Conservation (phyloP, 2,797 vertebrate species). For the Eulemur mongoz region DNA sequence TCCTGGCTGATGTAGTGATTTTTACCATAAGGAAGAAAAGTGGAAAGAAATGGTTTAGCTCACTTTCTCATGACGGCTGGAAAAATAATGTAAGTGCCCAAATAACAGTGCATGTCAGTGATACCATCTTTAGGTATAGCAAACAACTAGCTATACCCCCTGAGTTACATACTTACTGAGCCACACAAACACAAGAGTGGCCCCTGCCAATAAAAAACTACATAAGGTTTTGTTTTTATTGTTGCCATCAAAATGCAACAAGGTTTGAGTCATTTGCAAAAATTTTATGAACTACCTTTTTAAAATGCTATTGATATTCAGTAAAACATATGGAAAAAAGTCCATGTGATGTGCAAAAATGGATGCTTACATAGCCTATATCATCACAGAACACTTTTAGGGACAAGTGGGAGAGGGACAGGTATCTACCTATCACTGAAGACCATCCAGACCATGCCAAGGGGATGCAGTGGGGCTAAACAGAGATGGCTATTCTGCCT, state of each 20-base stretch:
- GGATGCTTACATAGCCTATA: not conserved
- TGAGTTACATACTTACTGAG: not conserved
- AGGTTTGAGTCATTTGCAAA: not conserved
- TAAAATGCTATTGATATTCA: not conserved
- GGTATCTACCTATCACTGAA: not conserved
- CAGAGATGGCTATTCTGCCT: not conserved
- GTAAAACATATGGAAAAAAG: not conserved
- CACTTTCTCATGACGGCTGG: not conserved
- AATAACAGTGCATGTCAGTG: not conserved
- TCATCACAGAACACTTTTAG: not conserved
- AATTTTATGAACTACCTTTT: not conserved
- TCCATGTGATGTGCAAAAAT: not conserved
- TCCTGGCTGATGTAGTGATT: not conserved
- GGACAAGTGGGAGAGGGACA: too few relatives aligned
- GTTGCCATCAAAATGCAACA: not conserved
- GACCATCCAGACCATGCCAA: not conserved
- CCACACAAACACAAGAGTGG: not conserved
- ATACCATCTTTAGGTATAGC: not conserved
- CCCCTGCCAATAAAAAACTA: not conserved
- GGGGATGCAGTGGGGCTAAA: not conserved
- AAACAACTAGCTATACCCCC: not conserved
- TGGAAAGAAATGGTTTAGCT: not conserved
- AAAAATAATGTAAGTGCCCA: not conserved
- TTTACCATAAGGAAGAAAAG: conserved; percentile 15
- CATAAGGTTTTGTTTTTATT: not conserved